Evolutionary conservation across 2,888 invertebrate species (phyloP).

Genomic region (Steinernema carpocapsae): DNA sequence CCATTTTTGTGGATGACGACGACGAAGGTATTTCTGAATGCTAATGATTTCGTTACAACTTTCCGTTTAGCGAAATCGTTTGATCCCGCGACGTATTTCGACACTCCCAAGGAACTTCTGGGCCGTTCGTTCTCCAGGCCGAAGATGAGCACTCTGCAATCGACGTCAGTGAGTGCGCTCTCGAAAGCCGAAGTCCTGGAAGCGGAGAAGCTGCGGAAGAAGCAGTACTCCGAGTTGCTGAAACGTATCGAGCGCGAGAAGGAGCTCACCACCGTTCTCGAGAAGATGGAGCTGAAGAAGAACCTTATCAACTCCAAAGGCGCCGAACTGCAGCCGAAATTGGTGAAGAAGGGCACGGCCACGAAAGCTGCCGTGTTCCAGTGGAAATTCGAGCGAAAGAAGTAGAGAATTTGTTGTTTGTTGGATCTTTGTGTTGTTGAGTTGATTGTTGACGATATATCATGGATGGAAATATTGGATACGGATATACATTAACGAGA

Average conservation of each 20-base stretch:
- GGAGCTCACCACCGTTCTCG: constrained; percentile 60
- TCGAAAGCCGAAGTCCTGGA: constrained; percentile 45
- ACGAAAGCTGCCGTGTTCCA: constrained; percentile 64
- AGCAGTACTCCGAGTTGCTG: constrained; percentile 62
- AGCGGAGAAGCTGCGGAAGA: constrained; percentile 55
- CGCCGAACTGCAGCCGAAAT: constrained; percentile 57
- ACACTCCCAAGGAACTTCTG: constrained; percentile 80
- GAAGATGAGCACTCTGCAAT: constrained; percentile 56
- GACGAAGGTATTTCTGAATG: constrained; percentile 54
- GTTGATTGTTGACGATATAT: constrained; percentile 34
- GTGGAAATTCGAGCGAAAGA: constrained; percentile 67
- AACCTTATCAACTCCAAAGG: constrained; percentile 49
- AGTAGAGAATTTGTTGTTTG: constrained; percentile 45
- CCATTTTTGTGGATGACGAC: constrained; percentile 61
- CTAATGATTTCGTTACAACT: no score
- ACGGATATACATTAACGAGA: no score
- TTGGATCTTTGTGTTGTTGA: constrained; percentile 34
- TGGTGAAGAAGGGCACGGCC: constrained; percentile 54
- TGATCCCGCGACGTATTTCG: constrained; percentile 77
- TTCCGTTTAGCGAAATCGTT: constrained; percentile 72
- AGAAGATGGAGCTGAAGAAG: constrained; percentile 64
- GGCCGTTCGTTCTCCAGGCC: constrained; percentile 78
- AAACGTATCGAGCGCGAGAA: constrained; percentile 62
- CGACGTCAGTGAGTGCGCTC: constrained; percentile 43
- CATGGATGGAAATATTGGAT: neutral